Evolutionary conservation across 2,888 invertebrate species (phyloP), one percentile per base, ranked within the genome.

Genomic region (Sthenelais limicola): DNA sequence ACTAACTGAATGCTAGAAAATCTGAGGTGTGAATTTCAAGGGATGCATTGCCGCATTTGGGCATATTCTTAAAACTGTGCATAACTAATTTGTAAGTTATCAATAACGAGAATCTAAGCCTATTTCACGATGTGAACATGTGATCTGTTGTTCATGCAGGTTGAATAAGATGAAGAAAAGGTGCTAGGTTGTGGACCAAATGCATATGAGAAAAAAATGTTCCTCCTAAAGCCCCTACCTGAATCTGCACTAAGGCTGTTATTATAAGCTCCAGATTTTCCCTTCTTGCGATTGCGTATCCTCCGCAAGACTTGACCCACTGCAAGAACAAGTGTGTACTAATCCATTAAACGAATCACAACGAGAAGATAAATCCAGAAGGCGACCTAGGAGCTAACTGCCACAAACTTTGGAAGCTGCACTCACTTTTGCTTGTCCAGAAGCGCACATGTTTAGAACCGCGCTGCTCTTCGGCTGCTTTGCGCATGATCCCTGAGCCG

Each of bases 371-470:
- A 24, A 52, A 52, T n/a, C n/a, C n/a, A n/a, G n/a, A n/a, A n/a
- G n/a, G n/a, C n/a, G n/a, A n/a, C n/a, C n/a, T 43, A 15, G 43
- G 43, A 15, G 43, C 43, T 12, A 12, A 12, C 12, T 43, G 43
- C 43, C 9, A 9, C n/a, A n/a, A n/a, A n/a, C n/a, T n/a, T 15
- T 51, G 9, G 21, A 51, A 24, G n/a, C 38, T 38, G 12, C 30
- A 70, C 70, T 70, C 54, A 70, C 70, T 70, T 70, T 70, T 70
- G 52, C 38, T 49, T 33, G 70, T 70, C 70, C 70, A 70, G 54
- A 54, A 70, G 35, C 43, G 51, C n/a, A 52, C 70, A 70, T 70
- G 51, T 70, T 70, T 70, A 7, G 52, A 54, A 2, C 54, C 54
- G 28, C 70, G 21, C 70, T 33, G 54, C 38, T 70, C 51, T 43